These are phyloP conservation scores for Ammodramus savannarum DNA, from an alignment of 2,113 vertebrate genomes.

Conservation along the genomic window DNA sequence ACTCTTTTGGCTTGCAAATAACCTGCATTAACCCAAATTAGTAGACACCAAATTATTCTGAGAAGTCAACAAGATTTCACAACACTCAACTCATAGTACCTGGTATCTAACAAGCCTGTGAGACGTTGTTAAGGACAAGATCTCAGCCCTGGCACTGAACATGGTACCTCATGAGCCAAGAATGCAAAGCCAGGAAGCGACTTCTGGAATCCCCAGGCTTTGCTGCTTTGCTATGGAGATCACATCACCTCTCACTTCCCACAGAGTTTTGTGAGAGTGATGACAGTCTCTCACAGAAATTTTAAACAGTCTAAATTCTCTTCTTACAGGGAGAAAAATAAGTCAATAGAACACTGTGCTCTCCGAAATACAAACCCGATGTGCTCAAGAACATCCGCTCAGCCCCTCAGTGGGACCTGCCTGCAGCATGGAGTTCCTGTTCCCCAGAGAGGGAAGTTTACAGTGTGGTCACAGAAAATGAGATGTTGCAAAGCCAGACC, in stretches of 20 bases:
- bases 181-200: neutral
- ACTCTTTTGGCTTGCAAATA: neutral
- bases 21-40: neutral
- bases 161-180: neutral
- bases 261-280: neutral
- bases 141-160: neutral
- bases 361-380: neutral
- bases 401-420: neutral
- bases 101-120: neutral
- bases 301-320: neutral
- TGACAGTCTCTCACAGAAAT: neutral
- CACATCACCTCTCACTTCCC: neutral
- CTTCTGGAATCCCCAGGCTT: neutral
- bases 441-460: neutral
- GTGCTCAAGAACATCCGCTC: neutral
- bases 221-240: neutral
- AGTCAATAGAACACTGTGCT: neutral
- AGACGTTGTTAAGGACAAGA: neutral
- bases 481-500: neutral
- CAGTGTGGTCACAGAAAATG: rapidly evolving
- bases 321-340: neutral
- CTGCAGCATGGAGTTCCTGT: neutral
- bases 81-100: neutral
- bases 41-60: neutral
- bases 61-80: neutral